Conservation (phyloP, 1,140 invertebrate genomes). For the Drosophila bifasciata region DNA sequence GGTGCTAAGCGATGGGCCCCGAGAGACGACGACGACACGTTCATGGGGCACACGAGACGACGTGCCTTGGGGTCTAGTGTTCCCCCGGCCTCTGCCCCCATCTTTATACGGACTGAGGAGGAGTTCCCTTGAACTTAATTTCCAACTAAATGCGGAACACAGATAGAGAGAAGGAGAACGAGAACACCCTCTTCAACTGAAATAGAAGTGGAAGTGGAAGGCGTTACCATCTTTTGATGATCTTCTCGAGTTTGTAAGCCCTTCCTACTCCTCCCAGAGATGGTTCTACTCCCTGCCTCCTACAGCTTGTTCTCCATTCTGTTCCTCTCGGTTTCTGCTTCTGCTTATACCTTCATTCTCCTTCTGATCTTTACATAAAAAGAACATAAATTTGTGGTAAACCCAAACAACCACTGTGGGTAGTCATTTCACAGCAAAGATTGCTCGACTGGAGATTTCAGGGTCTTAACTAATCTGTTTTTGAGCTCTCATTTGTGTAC, state of each 20-base stretch:
- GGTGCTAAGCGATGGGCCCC: slow-evolving; percentile 59
- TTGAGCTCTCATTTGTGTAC: slow-evolving; percentile 7
- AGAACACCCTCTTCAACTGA: too few relatives aligned
- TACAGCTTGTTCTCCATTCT: background rate
- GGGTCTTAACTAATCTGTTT: background rate
- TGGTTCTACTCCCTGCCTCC: too few relatives aligned
- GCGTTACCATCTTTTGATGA: slow-evolving; percentile 6
- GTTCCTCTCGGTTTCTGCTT: background rate
- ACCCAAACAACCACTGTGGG: slow-evolving; percentile 4
- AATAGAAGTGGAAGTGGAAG: background rate
- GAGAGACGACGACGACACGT: slow-evolving; percentile 2
- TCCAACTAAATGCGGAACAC: slow-evolving; percentile 41
- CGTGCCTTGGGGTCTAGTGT: slow-evolving; percentile 8
- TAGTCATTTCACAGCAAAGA: slow-evolving; percentile 12
- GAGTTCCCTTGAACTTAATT: slow-evolving; percentile 55
- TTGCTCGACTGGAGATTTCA: slow-evolving; percentile 13
- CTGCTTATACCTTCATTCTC: too few relatives aligned
- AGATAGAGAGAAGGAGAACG: background rate
- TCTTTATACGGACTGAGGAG: background rate
- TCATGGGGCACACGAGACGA: slow-evolving; percentile 21
- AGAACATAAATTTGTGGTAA: slow-evolving; percentile 16
- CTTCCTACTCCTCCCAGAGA: too few relatives aligned
- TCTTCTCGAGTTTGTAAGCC: slow-evolving; percentile 2
- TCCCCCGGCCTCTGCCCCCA: background rate
- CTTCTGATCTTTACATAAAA: slow-evolving; percentile 12